Base-by-base conservation (phyloP, 92 coral and sea anemone genomes). In the Porites divaricata region DNA sequence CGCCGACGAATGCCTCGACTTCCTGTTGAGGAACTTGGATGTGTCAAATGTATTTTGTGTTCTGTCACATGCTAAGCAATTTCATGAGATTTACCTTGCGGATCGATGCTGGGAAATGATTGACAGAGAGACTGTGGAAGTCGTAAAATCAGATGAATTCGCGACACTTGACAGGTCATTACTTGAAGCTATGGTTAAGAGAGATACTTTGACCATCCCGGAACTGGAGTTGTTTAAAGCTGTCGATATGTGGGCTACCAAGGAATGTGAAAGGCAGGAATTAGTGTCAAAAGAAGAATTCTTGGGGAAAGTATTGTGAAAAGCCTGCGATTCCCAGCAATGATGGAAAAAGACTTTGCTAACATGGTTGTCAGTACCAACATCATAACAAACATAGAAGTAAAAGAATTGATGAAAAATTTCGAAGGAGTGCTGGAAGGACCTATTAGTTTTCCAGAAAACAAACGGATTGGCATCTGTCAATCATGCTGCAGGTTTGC, bases 161-260 rank as follows among this genome's bases (percentile, higher is more conserved):
- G 9, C 64, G 17, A 24, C 24, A 21, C 50, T 74, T 22, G 64
- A 74, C 17, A 52, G 64, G 7, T 21, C 35, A 11, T n/a, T 74
- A 21, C 64, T 74, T 52, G 35, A 74, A 74, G 78, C 25, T 15
- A 9, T 74, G 5, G 26, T 74, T 17, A 52, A 52, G 59, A 74
- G 78, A 23, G 78, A 74, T 57, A 8, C 79, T 13, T 35, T 75
- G 64, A 75, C 64, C 58, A 61, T 61, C 51, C 9, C 63, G 6
- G 79, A 75, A 49, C 20, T 21, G 25, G 81, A 62, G 56, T 9
- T 77, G 69, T 77, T 77, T 59, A 62, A 77, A 77, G 81, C 81
- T 62, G 71, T 77, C 45, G 69, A 76, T 58, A 51, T 17, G 52
- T 63, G 81, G 81, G 81, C 70, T 61, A 12, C 52, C 22, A 16